Evolutionary conservation across 2,888 invertebrate genomes (phyloP), one percentile per base, ranked within the genome.

Genomic region (Chrysolina americana): DNA sequence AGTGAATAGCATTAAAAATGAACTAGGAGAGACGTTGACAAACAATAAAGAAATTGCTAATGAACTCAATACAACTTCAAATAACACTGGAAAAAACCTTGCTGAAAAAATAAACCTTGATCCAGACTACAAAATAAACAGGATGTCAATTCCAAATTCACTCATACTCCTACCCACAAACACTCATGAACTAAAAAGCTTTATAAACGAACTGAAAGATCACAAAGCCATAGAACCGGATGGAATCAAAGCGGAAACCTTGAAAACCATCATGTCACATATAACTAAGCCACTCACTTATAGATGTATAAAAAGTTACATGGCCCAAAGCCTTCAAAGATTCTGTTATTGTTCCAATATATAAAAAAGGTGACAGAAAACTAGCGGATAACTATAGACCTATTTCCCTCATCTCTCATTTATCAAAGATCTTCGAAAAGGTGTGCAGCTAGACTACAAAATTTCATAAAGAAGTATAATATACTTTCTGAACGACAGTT

Each of bases 301-400:
- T 36, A 62, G 9, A 13, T 62, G 62, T 62, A 62, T 62, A 28
- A 28, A 62, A 62, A 62, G 62, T 23, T 19, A 62, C 3, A 17
- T 64, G 64, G 64, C 64, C 64, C 17, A 36, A 64, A 64, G 64
- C 64, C 10, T 64, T 64, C 44, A 64, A 64, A 21, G 41, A 41
- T 19, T 41, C 64, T n/a, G n/a, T 64, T 64, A 21, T 41, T 41
- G 17, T 64, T 48, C 48, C 48, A 15, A 48, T 48, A 15, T 15
- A 48, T 13, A 48, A n/a, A 8, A 48, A 48, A 15, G 48, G n/a
- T n/a, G 48, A 48, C 48, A 48, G 48, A 41, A 41, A n/a, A n/a
- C n/a, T n/a, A n/a, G n/a, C n/a, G n/a, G n/a, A n/a, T n/a, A n/a
- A n/a, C n/a, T n/a, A n/a, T n/a, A n/a, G n/a, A n/a, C n/a, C n/a